These are phyloP conservation scores for Deilephila porcellus DNA, from an alignment of 2,888 invertebrate species.

Conservation along the genomic window DNA sequence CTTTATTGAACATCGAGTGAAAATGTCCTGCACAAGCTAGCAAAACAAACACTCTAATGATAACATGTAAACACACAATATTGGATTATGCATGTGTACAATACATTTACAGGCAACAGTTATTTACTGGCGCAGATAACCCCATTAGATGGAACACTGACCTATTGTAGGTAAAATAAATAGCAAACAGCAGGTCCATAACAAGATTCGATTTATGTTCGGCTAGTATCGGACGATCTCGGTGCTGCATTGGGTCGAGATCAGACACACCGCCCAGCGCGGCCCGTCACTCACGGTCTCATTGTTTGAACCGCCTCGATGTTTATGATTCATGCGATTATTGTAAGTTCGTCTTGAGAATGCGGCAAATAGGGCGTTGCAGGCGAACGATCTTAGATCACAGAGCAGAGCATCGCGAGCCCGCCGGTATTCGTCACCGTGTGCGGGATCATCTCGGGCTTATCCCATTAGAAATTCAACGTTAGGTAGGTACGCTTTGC, in stretches of 20 bases:
- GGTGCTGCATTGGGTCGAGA: slow-evolving; percentile 69
- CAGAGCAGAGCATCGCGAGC: slow-evolving; percentile 62
- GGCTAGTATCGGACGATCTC: slow-evolving; percentile 71
- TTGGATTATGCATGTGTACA: slow-evolving; percentile 24
- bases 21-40: background rate
- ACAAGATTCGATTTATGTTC: slow-evolving; percentile 77
- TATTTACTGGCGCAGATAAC: slow-evolving; percentile 60
- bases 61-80: slow-evolving; percentile 13
- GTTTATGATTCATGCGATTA: slow-evolving; percentile 74
- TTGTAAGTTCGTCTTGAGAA: slow-evolving; percentile 76
- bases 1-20: background rate
- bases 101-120: slow-evolving; percentile 47
- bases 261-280: slow-evolving; percentile 74
- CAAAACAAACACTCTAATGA: slow-evolving; percentile 7
- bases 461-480: slow-evolving; percentile 5
- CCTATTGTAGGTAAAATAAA: slow-evolving; percentile 70
- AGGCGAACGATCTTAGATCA: slow-evolving; percentile 68
- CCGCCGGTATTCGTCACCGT: slow-evolving; percentile 69
- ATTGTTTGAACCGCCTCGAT: slow-evolving; percentile 74
- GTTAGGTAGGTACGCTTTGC: slow-evolving; percentile 26
- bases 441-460: slow-evolving; percentile 41
- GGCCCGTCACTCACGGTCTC: slow-evolving; percentile 74
- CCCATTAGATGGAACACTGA: slow-evolving; percentile 74
- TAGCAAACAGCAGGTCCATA: slow-evolving; percentile 73
- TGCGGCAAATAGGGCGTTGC: slow-evolving; percentile 79